Evolutionary conservation across 2,888 invertebrate genomes (phyloP), one percentile per base, ranked within the genome.

Genomic region (Ptychoptera contaminata): DNA sequence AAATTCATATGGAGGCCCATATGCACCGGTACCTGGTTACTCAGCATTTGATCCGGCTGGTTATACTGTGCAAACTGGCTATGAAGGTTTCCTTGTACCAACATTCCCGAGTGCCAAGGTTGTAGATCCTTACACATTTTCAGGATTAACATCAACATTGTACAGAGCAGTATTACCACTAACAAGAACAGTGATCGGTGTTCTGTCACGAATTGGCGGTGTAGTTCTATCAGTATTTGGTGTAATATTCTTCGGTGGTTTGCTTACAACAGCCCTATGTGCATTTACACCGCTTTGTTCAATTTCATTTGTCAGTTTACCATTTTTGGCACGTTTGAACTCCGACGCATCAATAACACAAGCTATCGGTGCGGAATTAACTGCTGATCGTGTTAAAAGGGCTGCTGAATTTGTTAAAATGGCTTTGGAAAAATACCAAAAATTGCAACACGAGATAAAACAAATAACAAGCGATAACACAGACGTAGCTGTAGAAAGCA

Each of bases 261-360:
- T 70, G 16, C 60, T 75, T 16, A 71, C 71, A 1, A 69, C 67
- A 2, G 62, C 70, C 2, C 53, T 77, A 1, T 78, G 77, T 53
- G 67, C 69, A 6, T 56, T 73, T 5, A 75, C 76, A 1, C 69
- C 73, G 2, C 50, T 77, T 43, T 77, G 77, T 52, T 65, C 68
- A 10, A 67, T 75, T 44, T 64, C 67, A 4, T 56, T 56, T 40
- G 56, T 55, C 11, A 59, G 61, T n/a, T 50, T 60, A 1, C 54
- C 57, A 9, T 59, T 61, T 31, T 47, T 65, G 23, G 23, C 23
- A 23, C 23, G 23, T 23, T 23, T 23, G 23, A 23, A 23, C 7
- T 23, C 23, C 23, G 23, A 23, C 23, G 23, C 23, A 23, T 23
- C 23, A 23, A 23, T 23, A 23, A 23, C 23, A 23, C 23, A 23